These are phyloP conservation scores for Corythoichthys intestinalis DNA, from an alignment of 2,113 vertebrate genomes.

Conservation along the genomic window DNA sequence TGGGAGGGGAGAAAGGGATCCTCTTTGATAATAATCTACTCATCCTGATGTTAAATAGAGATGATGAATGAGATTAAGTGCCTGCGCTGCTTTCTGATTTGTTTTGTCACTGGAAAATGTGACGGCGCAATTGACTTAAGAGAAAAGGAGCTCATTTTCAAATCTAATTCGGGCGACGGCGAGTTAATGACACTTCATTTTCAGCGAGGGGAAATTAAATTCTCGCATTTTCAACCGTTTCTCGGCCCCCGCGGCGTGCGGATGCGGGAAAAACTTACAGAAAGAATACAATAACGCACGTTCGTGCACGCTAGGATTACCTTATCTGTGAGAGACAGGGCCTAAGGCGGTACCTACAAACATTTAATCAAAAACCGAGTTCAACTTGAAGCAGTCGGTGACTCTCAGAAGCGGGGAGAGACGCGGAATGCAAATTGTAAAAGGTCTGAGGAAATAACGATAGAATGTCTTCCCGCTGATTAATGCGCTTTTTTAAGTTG, in stretches of 20 bases:
- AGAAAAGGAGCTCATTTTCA: constrained; percentile 51
- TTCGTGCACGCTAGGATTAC: constrained; percentile 50
- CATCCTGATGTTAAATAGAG: constrained; percentile 56
- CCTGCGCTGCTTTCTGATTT: constrained; percentile 54
- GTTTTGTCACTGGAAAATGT: constrained; percentile 62
- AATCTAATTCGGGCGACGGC: constrained; percentile 35
- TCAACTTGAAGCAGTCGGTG: constrained; percentile 57
- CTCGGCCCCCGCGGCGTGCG: constrained; percentile 31
- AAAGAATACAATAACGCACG: constrained; percentile 44
- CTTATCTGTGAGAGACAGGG: constrained; percentile 62
- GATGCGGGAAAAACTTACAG: constrained; percentile 33
- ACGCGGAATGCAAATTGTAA: constrained; percentile 66
- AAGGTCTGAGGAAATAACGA: constrained; percentile 34
- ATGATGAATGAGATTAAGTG: constrained; percentile 57
- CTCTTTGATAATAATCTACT: constrained; percentile 40
- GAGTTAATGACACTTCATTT: constrained; percentile 63
- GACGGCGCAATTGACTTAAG: constrained; percentile 34
- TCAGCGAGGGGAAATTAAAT: constrained; percentile 55
- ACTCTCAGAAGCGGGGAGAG: constrained; percentile 60
- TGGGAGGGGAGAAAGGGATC: constrained; percentile 7
- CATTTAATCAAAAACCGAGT: constrained; percentile 73
- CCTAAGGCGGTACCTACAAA: constrained; percentile 71
- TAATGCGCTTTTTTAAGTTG: neutral
- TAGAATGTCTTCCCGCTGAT: neutral
- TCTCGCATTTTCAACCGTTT: constrained; percentile 52